Evolutionary conservation across 1,140 invertebrate species (phyloP), one percentile per base, ranked within the genome.

Genomic region (Cheumatopsyche charites): DNA sequence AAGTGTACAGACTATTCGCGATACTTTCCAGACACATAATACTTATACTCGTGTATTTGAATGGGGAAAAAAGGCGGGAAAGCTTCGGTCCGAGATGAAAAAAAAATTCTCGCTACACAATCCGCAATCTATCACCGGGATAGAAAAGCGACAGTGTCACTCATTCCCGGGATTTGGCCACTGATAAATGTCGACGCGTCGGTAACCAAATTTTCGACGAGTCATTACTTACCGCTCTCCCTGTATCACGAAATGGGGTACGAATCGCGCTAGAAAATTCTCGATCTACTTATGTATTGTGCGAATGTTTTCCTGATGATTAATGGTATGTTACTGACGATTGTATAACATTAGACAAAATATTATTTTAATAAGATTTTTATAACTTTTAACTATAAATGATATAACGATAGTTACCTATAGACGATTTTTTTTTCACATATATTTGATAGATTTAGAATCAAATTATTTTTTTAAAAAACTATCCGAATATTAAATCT

Each of bases 201-300:
- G 45, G 66, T 66, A 70, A 72, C 73, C 73, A 74, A 71, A 74
- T 74, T 36, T 74, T 72, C 73, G 73, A 72, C 70, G 71, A 67
- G 73, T 66, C 63, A 66, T 66, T 66, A 66, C 29, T 36, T 66
- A 41, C 23, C 19, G 23, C 41, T 25, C 4, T 47, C 43, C 15
- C 43, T 13, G 15, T 3, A 47, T 15, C 29, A 9, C n/a, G 17
- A 58, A 58, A 58, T 58, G 55, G 55, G 55, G 19, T 52, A 52
- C 49, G 23, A 52, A 52, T 52, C 15, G 49, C 15, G 15, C 15
- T n/a, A n/a, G n/a, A n/a, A n/a, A n/a, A n/a, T n/a, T n/a, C n/a
- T n/a, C n/a, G n/a, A n/a, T n/a, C n/a, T n/a, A n/a, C n/a, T n/a
- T n/a, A n/a, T n/a, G n/a, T n/a, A n/a, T n/a, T n/a, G n/a, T n/a